Percentiles rank a stretch among this genome's conserved stretches.
Conservation (phyloP, 2,888 invertebrate genomes). For the Platerodrilus igneus region DNA sequence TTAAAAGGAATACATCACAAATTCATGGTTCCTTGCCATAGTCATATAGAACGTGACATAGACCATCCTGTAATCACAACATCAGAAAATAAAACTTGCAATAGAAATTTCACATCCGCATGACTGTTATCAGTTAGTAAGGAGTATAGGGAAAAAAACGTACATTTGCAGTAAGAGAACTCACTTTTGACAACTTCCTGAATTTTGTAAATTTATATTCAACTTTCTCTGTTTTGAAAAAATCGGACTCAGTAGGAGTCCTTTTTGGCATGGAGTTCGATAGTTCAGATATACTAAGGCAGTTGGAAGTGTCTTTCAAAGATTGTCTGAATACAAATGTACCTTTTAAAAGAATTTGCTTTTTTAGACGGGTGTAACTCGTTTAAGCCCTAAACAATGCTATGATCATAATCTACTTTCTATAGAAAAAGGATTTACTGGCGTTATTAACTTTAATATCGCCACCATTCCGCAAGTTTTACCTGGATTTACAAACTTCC, state of each 20-base stretch:
- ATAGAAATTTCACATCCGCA: constrained; percentile 7
- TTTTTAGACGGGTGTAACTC: constrained; percentile 4
- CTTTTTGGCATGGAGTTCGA: constrained; percentile 3
- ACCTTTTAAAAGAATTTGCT: no score
- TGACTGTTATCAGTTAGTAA: constrained; percentile 4
- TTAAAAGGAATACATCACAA: not conserved
- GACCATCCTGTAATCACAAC: not conserved
- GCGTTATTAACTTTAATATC: no score
- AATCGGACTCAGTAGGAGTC: constrained; percentile 3
- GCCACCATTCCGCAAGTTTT: no score
- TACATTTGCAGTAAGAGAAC: no score
- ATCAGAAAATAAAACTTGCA: constrained; percentile 6
- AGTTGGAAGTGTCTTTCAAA: not conserved
- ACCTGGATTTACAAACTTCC: no score
- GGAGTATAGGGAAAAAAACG: constrained; percentile 3
- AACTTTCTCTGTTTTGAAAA: constrained; percentile 1
- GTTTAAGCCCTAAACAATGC: not conserved
- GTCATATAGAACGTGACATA: constrained; percentile 1
- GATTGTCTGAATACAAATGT: no score
- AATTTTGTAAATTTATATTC: constrained; percentile 5
- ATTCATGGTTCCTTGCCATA: no score
- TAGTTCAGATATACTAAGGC: constrained; percentile 6
- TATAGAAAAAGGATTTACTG: constrained; percentile 1
- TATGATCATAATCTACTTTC: not conserved
- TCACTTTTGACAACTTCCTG: no score